These are phyloP conservation scores for Acronicta aceris DNA, from an alignment of 2,888 invertebrate species.

Conservation along the genomic window DNA sequence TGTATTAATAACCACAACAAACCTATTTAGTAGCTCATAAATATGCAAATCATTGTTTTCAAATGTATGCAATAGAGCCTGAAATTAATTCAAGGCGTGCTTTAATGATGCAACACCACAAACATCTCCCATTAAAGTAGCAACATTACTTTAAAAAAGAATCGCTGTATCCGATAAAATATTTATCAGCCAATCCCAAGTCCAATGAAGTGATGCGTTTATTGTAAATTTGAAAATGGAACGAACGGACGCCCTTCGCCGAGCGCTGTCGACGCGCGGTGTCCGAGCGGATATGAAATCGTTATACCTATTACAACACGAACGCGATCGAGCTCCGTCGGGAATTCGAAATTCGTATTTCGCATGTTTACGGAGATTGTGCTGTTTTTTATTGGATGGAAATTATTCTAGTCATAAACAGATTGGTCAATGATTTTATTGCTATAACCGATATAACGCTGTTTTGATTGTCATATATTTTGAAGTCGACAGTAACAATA, in stretches of 20 bases:
- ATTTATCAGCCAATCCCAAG: slow-evolving; percentile 38
- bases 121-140: slow-evolving; percentile 16
- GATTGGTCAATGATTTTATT: slow-evolving; percentile 17
- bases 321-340: slow-evolving; percentile 26
- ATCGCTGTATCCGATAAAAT: slow-evolving; percentile 24
- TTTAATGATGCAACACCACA: slow-evolving; percentile 13
- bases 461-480: too few relatives aligned
- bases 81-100: slow-evolving; percentile 16
- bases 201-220: slow-evolving; percentile 36
- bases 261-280: slow-evolving; percentile 17
- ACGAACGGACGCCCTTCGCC: slow-evolving; percentile 33
- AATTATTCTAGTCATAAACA: slow-evolving; percentile 23
- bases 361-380: slow-evolving; percentile 29
- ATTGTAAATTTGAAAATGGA: slow-evolving; percentile 52
- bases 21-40: background rate
- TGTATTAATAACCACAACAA: background rate
- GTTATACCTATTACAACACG: slow-evolving; percentile 46
- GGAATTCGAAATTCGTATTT: slow-evolving; percentile 41
- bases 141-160: slow-evolving; percentile 1
- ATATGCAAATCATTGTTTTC: slow-evolving; percentile 6
- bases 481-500: background rate
- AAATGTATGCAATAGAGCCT: slow-evolving; percentile 3
- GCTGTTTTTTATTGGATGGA: slow-evolving; percentile 30
- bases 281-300: slow-evolving; percentile 56
- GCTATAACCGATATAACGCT: background rate